phyloP scores from a whole-genome alignment of 2,888 invertebrate genomes.

The Carterocephalus palaemon region DNA sequence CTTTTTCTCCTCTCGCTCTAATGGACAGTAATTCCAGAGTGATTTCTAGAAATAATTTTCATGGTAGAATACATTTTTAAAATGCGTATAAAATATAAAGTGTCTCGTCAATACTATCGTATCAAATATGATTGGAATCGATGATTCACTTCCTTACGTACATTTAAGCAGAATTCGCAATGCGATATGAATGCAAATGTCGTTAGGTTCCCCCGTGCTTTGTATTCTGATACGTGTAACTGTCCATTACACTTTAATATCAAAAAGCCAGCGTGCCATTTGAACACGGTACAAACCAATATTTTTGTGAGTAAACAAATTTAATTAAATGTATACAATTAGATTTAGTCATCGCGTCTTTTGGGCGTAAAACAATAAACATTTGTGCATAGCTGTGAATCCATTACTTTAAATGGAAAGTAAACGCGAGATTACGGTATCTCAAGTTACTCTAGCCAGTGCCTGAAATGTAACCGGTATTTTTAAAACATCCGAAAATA shows the following conservation, averaged over 20 bases:
- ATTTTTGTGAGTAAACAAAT: neutral
- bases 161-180: slow-evolving; percentile 30
- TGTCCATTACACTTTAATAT: slow-evolving; percentile 23
- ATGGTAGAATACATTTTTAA: no score
- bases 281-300: neutral
- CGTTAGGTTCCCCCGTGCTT: slow-evolving; percentile 38
- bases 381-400: slow-evolving; percentile 11
- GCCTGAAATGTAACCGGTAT: slow-evolving; percentile 37
- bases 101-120: no score
- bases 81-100: no score
- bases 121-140: slow-evolving; percentile 10
- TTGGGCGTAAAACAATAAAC: neutral
- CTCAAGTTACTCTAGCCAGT: slow-evolving; percentile 17
- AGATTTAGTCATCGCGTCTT: neutral
- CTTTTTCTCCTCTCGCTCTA: no score
- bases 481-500: slow-evolving; percentile 47
- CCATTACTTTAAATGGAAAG: slow-evolving; percentile 14
- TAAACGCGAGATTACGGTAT: slow-evolving; percentile 20
- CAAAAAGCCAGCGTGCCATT: neutral
- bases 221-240: slow-evolving; percentile 37
- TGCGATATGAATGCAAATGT: slow-evolving; percentile 39
- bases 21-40: no score
- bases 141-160: slow-evolving; percentile 30
- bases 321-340: neutral
- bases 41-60: no score